These are phyloP conservation scores for Apodemus speciosus DNA, from an alignment of 2,113 vertebrate species.

Conservation along the genomic window DNA sequence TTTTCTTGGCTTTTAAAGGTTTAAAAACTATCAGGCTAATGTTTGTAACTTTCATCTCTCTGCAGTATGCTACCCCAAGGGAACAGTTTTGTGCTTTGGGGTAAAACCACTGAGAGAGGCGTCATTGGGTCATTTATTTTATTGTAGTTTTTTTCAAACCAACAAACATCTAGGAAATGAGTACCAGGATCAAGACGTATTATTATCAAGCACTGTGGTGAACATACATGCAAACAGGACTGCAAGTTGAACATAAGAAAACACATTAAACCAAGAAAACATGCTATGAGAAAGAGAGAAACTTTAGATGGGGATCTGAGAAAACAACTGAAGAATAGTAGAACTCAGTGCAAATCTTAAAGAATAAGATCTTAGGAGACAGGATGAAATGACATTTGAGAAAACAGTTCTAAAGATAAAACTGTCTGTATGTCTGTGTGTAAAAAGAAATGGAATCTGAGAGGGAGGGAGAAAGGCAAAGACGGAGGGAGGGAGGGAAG, in stretches of 20 bases:
- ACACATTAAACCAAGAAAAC: background rate
- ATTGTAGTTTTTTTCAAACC: constrained; percentile 37
- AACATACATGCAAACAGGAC: background rate
- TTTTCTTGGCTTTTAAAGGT: constrained; percentile 63
- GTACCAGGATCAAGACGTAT: background rate
- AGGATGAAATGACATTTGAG: background rate
- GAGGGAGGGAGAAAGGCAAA: too few species aligned
- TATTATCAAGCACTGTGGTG: background rate
- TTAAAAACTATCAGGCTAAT: constrained; percentile 63
- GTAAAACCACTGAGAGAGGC: background rate
- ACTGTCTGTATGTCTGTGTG: background rate
- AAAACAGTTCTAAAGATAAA: constrained; percentile 1
- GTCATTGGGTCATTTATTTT: constrained; percentile 61
- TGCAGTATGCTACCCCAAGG: constrained; percentile 49
- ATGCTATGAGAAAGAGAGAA: background rate
- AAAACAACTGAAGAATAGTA: background rate
- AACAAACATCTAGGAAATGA: constrained; percentile 60
- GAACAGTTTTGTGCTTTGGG: constrained; percentile 17
- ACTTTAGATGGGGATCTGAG: background rate
- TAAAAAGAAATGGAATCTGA: background rate
- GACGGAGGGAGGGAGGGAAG: too few species aligned
- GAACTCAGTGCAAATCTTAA: background rate
- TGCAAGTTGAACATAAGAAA: background rate
- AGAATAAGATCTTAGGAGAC: background rate
- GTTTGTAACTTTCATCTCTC: constrained; percentile 24